A percentile compares a stretch with the other conserved stretches of the same genome.
phyloP scores from a whole-genome alignment of 2,113 vertebrate species.

The Grantiella picta region DNA sequence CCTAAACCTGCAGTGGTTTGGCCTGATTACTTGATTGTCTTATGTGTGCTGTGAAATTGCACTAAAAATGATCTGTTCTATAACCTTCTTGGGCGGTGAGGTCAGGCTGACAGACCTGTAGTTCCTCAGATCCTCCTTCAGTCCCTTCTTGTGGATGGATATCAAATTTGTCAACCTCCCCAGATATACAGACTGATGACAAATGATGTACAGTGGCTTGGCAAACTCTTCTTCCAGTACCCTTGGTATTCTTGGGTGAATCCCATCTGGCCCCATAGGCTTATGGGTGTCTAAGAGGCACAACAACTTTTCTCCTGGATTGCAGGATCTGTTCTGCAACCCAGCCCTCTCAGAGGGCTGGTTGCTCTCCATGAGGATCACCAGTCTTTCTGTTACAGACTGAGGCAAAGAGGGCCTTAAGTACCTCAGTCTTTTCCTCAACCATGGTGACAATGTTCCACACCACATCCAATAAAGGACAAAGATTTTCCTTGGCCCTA shows the following conservation, averaged over 20 bases:
- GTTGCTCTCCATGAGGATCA: background rate
- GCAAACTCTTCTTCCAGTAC: background rate
- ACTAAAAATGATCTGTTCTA: background rate
- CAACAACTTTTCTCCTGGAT: background rate
- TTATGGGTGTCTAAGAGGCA: background rate
- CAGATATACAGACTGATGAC: accelerated
- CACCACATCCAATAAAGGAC: background rate
- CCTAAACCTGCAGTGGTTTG: background rate
- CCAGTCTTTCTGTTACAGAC: background rate
- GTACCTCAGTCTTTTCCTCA: background rate
- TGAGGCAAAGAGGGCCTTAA: background rate
- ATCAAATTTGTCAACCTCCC: background rate
- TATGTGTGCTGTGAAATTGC: accelerated
- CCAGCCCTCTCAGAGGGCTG: accelerated
- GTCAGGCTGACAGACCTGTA: background rate
- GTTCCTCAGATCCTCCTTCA: background rate
- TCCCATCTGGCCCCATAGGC: background rate
- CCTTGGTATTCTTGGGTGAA: background rate
- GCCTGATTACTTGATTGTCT: background rate
- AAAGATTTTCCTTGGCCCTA: background rate
- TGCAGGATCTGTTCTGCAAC: background rate
- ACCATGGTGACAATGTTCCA: accelerated
- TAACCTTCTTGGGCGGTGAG: background rate
- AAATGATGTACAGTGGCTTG: background rate
- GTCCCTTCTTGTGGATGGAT: too few species aligned